These are phyloP conservation scores for Natator depressus DNA, from an alignment of 2,113 vertebrate species.

Conservation along the genomic window DNA sequence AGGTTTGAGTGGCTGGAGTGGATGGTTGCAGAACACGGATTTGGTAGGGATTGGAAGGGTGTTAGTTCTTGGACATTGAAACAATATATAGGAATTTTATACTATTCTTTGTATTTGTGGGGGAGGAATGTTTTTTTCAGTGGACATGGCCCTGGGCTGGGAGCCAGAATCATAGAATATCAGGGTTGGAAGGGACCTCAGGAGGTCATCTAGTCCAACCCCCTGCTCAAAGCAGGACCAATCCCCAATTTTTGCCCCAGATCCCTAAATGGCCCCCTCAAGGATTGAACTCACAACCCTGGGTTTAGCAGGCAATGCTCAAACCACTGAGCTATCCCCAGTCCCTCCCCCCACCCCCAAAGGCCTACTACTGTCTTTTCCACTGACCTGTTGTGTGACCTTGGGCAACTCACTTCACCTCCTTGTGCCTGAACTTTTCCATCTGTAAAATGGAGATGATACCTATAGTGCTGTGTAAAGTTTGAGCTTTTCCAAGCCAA, in stretches of 20 bases:
- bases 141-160: neutral
- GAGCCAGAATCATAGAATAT: neutral
- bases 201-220: too few species aligned
- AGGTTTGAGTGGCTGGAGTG: neutral
- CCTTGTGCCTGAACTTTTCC: neutral
- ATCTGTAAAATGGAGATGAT: neutral
- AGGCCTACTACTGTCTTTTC: rapidly evolving
- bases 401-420: neutral
- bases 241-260: too few species aligned
- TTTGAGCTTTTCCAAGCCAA: neutral
- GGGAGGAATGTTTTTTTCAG: neutral
- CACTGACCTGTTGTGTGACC: neutral
- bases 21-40: neutral
- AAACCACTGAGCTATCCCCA: too few species aligned
- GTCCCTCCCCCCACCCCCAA: too few species aligned
- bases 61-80: neutral
- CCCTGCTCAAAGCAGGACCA: too few species aligned
- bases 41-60: neutral
- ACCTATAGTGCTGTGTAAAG: neutral
- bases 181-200: too few species aligned
- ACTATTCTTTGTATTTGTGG: neutral
- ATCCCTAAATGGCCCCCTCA: too few species aligned
- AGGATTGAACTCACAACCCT: too few species aligned
- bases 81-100: neutral
- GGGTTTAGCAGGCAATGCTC: too few species aligned